Conservation (phyloP, 92 coral and sea anemone genomes). For the Siderastrea radians region DNA sequence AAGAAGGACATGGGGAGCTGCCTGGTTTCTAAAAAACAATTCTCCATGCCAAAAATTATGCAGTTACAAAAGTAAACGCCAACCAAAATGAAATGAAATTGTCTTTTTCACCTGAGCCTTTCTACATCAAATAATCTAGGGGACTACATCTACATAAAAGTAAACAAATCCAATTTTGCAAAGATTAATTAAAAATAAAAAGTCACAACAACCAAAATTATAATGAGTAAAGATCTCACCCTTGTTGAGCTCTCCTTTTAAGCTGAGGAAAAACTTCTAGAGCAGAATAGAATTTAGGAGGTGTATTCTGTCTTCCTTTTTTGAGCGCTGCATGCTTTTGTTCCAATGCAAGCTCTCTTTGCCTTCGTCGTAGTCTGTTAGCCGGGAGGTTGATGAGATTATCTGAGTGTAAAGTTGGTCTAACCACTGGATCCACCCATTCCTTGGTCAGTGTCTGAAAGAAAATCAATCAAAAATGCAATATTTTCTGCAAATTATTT, state of each 20-base stretch:
- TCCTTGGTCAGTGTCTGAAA: slow-evolving; percentile 60
- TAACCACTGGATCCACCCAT: slow-evolving; percentile 85
- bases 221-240: not conserved
- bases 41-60: too few relatives aligned
- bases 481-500: not conserved
- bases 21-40: too few relatives aligned
- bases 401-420: slow-evolving; percentile 64
- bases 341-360: slow-evolving; percentile 53
- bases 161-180: too few relatives aligned
- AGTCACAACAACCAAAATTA: not conserved
- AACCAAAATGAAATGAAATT: too few relatives aligned
- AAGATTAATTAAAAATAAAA: too few relatives aligned
- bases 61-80: too few relatives aligned
- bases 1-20: too few relatives aligned
- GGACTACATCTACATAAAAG: too few relatives aligned
- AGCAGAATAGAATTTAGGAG: slow-evolving; percentile 68
- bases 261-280: slow-evolving; percentile 84
- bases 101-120: too few relatives aligned
- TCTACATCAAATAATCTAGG: too few relatives aligned
- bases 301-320: slow-evolving; percentile 30
- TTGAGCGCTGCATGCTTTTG: slow-evolving; percentile 23
- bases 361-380: slow-evolving; percentile 62
- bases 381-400: slow-evolving; percentile 72
- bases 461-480: not conserved
- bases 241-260: slow-evolving; percentile 52